Percentiles rank a stretch among this genome's conserved stretches.
Conservation (phyloP, 2,797 vertebrate genomes). For the Carduelis carduelis region DNA sequence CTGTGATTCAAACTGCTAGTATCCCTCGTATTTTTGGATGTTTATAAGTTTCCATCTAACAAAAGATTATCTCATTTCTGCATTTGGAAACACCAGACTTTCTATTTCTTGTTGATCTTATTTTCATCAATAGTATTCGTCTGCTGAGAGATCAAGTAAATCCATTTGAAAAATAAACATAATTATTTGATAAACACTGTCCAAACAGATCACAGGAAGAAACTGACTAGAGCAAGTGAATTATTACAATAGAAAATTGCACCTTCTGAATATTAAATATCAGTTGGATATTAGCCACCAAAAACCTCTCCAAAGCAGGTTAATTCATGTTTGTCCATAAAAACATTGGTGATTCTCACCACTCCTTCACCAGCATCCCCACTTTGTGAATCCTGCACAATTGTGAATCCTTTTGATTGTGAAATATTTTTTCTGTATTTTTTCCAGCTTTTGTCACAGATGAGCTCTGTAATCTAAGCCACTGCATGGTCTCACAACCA, state of each 20-base stretch:
- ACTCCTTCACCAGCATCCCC: background rate
- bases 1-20: background rate
- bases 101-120: background rate
- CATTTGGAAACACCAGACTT: background rate
- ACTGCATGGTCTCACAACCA: background rate
- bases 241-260: background rate
- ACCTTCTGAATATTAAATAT: background rate
- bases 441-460: background rate
- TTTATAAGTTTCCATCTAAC: background rate
- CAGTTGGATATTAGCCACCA: background rate
- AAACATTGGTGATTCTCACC: background rate
- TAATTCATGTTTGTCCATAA: background rate
- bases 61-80: background rate
- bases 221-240: background rate
- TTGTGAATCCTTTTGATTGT: too few species aligned
- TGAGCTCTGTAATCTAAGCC: background rate
- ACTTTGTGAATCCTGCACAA: background rate
- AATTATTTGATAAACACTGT: background rate
- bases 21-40: background rate
- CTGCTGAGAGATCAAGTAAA: background rate
- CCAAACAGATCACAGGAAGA: background rate
- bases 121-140: background rate
- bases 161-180: background rate
- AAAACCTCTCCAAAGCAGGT: background rate
- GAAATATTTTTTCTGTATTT: background rate